Evolutionary conservation across 1,140 invertebrate genomes (phyloP), one percentile per base, ranked within the genome.

Genomic region (Ostrea denselamellosa): DNA sequence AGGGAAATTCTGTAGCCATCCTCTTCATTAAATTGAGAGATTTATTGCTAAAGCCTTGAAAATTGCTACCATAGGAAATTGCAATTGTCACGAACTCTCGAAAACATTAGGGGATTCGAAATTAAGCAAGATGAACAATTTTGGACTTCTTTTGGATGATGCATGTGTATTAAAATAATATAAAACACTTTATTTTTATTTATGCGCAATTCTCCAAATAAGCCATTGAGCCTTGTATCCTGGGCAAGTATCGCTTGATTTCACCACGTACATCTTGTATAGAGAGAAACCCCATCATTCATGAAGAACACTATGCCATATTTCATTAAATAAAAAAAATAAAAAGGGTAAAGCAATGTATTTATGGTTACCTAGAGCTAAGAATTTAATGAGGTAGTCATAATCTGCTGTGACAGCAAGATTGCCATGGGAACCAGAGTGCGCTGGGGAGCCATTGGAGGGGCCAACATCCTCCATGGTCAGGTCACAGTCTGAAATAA

Each of bases 371-470:
- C 98, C 98, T 83, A 99, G 96, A 86, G 98, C 97, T 83, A 99
- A 95, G 95, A 99, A 98, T 95, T 99, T 99, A 92, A 99, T 97
- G 88, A 99, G 96, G 95, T 99, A 99, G 96, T 99, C 98, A 96
- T 99, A 99, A 94, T 98, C 98, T 44, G 91, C 86, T 44, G 88
- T 85, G 53, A 44, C 62, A 53, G 83, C 85, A 8, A 77, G 68
- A 25, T 77, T 77, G 68, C 68, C 68, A 34, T 77, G 68, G 68
- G 68, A 77, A 77, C 68, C 68, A 22, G 83, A 85, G 14, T 87
- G 77, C 86, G 58, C 71, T 88, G 90, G 28, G 90, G 81, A 68
- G 83, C 82, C 82, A 54, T 54, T 83, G 22, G 82, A 44, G 82
- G 82, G 53, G 10, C 51, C 51, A 51, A 83, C 44, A 51, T 83